phyloP scores from a whole-genome alignment of 2,888 invertebrate species.

The Macrostomum cliftonense region DNA sequence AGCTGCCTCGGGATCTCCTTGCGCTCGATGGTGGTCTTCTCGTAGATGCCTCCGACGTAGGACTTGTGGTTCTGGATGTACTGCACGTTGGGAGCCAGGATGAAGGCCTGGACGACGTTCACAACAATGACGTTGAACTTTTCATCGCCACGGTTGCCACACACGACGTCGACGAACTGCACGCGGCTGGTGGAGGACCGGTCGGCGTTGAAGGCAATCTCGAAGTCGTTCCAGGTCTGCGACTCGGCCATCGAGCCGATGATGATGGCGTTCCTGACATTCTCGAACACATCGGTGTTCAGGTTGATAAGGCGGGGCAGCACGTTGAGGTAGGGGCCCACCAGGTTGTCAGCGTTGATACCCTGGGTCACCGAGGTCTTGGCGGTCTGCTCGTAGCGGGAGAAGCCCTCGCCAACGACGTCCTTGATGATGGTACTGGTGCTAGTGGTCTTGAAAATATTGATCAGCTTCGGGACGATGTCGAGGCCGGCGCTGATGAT shows the following conservation, averaged over 20 bases:
- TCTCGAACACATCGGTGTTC: not conserved
- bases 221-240: constrained; percentile 1
- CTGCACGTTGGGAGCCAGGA: not conserved
- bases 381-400: not conserved
- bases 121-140: constrained; percentile 1
- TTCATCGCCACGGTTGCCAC: too few relatives aligned
- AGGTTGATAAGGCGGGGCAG: not conserved
- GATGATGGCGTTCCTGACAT: not conserved
- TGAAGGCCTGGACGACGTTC: not conserved
- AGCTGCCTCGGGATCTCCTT: not conserved
- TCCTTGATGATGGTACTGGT: not conserved
- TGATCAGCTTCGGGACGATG: not conserved
- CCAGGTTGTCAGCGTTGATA: not conserved
- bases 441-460: not conserved
- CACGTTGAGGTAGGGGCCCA: not conserved
- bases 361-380: not conserved
- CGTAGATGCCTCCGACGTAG: not conserved
- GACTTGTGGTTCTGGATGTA: not conserved
- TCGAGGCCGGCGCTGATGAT: not conserved
- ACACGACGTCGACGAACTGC: too few relatives aligned
- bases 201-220: not conserved
- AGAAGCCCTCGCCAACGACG: constrained; percentile 1
- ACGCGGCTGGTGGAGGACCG: not conserved
- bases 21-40: not conserved
- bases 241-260: not conserved